Evolutionary conservation across 2,888 invertebrate genomes (phyloP).

Genomic region (Eupeodes luniger): DNA sequence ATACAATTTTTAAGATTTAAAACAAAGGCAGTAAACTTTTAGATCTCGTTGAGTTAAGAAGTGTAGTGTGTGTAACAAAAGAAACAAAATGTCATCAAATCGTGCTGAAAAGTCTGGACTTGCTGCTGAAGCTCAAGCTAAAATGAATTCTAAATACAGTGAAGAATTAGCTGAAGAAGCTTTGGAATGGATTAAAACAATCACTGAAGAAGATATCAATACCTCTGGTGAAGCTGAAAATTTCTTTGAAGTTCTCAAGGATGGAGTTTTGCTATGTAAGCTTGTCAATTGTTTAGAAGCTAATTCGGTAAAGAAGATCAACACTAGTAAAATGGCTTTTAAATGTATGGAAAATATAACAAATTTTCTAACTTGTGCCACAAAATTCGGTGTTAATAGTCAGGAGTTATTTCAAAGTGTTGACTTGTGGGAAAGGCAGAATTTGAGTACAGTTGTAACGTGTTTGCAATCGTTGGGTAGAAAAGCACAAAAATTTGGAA

Average conservation of each 20-base stretch:
- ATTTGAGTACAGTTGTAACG: slow-evolving; percentile 97
- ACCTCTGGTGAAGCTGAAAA: slow-evolving; percentile 96
- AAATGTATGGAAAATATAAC: slow-evolving; percentile 99
- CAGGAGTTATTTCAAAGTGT: slow-evolving; percentile 99
- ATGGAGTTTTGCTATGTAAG: slow-evolving; percentile 95
- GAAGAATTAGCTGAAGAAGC: slow-evolving; percentile 96
- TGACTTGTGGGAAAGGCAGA: slow-evolving; percentile 98
- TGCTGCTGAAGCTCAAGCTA: slow-evolving; percentile 18
- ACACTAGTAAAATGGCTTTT: slow-evolving; percentile 95
- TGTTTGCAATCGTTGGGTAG: slow-evolving; percentile 97
- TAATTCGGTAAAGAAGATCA: slow-evolving; percentile 95
- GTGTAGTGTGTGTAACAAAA: background rate
- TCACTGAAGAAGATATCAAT: slow-evolving; percentile 91
- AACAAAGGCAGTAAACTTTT: background rate
- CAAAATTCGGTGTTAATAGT: slow-evolving; percentile 94
- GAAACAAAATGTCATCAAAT: background rate
- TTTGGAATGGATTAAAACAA: slow-evolving; percentile 94
- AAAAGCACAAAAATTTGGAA: slow-evolving; percentile 93
- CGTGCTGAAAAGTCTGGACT: slow-evolving; percentile 40
- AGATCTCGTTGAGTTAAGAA: background rate
- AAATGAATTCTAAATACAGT: slow-evolving; percentile 99
- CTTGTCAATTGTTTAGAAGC: slow-evolving; percentile 94
- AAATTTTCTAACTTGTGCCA: slow-evolving; percentile 92
- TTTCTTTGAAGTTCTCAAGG: slow-evolving; percentile 95
- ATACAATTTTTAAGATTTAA: background rate